Conservation (phyloP, 2,888 invertebrate genomes). For the Parnassius apollo region DNA sequence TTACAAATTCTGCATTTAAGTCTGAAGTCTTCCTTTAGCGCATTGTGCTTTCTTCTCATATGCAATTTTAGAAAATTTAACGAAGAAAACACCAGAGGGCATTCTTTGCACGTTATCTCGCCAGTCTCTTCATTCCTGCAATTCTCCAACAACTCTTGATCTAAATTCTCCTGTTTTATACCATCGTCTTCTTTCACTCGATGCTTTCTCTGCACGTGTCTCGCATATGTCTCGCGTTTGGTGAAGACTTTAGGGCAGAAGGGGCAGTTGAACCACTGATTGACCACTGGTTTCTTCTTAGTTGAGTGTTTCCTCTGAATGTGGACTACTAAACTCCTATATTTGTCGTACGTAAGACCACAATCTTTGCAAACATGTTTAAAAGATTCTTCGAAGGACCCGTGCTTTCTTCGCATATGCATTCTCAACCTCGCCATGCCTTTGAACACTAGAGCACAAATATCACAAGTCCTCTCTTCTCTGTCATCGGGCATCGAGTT, state of each 20-base stretch:
- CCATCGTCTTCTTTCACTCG: constrained; percentile 48
- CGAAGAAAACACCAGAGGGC: constrained; percentile 65
- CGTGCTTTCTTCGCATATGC: constrained; percentile 73
- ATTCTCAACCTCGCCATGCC: constrained; percentile 60
- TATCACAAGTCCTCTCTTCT: constrained; percentile 62
- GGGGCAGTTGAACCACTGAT: constrained; percentile 63
- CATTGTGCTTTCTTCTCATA: constrained; percentile 71
- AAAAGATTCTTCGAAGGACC: constrained; percentile 61
- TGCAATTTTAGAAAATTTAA: constrained; percentile 65
- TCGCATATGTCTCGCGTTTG: constrained; percentile 64
- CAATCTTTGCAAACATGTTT: constrained; percentile 61
- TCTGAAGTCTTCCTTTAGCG: constrained; percentile 59
- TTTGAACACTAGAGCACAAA: constrained; percentile 70
- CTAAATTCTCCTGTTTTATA: constrained; percentile 26
- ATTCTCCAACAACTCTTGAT: constrained; percentile 37
- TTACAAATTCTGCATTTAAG: constrained; percentile 69
- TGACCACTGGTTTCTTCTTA: constrained; percentile 43
- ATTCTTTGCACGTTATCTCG: constrained; percentile 63
- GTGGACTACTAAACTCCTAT: constrained; percentile 65
- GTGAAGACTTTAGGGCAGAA: constrained; percentile 66
- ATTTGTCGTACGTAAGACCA: constrained; percentile 67
- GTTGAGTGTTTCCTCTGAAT: constrained; percentile 61
- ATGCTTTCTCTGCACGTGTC: constrained; percentile 71
- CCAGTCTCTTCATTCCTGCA: constrained; percentile 56
- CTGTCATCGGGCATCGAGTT: constrained; percentile 51